Percentiles rank a stretch among this genome's conserved stretches.
These are phyloP conservation scores for Pterois miles DNA, from an alignment of 2,797 vertebrate genomes.

Conservation along the genomic window DNA sequence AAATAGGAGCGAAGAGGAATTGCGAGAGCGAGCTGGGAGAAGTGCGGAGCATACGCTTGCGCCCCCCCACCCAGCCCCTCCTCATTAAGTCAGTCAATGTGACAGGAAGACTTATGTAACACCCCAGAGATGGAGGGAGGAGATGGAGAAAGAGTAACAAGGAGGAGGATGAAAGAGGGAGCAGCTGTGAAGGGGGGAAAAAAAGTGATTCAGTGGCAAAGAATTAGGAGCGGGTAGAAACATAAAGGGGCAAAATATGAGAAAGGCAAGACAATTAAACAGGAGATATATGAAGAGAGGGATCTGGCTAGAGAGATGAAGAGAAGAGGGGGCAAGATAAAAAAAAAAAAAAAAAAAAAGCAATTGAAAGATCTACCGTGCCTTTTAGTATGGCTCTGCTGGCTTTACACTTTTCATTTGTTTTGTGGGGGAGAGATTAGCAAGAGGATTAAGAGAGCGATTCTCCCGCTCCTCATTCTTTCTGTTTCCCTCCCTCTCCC, in stretches of 20 bases:
- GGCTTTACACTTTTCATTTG: constrained; percentile 88
- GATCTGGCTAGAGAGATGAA: constrained; percentile 42
- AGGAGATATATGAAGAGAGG: constrained; percentile 43
- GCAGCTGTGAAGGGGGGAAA: constrained; percentile 53
- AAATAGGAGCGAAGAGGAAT: constrained; percentile 28
- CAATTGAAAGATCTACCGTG: constrained; percentile 76
- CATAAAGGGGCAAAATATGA: constrained; percentile 52
- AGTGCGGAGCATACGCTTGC: constrained; percentile 67
- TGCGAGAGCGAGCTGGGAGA: constrained; percentile 45
- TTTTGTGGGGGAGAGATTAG: constrained; percentile 83
- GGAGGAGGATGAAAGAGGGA: constrained; percentile 68
- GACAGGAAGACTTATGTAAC: constrained; percentile 82
- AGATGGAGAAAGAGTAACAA: constrained; percentile 75
- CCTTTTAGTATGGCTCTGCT: constrained; percentile 83
- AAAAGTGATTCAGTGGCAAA: constrained; percentile 36
- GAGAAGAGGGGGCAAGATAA: constrained; percentile 38
- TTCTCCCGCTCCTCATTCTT: constrained; percentile 71
- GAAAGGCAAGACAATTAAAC: constrained; percentile 58
- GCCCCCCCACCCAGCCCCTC: constrained; percentile 63
- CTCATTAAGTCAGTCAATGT: constrained; percentile 87
- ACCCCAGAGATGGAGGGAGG: constrained; percentile 82
- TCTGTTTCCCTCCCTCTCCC: constrained; percentile 32
- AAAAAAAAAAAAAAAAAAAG: constrained; percentile 74
- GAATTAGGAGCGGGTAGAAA: constrained; percentile 38
- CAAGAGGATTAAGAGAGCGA: constrained; percentile 82